Evolutionary conservation across 2,797 vertebrate genomes (phyloP), one percentile per base, ranked within the genome.

Genomic region (Microctenopoma steveboyesi): DNA sequence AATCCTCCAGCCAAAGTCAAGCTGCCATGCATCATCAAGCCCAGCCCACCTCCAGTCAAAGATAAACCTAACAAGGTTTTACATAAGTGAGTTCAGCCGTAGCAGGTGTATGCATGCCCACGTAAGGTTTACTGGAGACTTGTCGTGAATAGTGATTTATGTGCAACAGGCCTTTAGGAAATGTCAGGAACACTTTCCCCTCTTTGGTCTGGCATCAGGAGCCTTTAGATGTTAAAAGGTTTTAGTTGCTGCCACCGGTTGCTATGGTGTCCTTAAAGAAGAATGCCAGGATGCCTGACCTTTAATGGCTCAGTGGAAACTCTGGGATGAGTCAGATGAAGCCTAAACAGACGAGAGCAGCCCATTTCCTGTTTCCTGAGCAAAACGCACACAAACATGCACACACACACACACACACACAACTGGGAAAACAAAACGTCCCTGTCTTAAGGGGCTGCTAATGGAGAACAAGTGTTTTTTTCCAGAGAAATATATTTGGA

Each of bases 11-110:
- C 86, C 75, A 97, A 92, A 92, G 75, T 94, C 78, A 94, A 92
- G 70, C 77, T 95, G 15, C 93, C 93, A 3, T 35, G 75, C 16
- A 40, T 88, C 70, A 93, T 85, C 86, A 96, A 93, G 54, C 83
- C 92, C 6, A 91, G 88, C 37, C 92, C 93, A 0, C 95, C 95
- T 39, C 94, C 93, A 3, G 72, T 94, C 76, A 97, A 97, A 88
- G 87, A 92, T 56, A 96, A 95, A 69, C 91, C 90, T 0, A 74
- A 8, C 2, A 71, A 75, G 37, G 7, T 69, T 69, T 43, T 62
- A 16, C 79, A 78, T 88, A 96, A 91, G 97, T 98, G 86, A 94
- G 96, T 88, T 7, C 67, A 9, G 25, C 33, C 37, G 16, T 64
- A 60, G 51, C 43, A 68, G 73, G 43, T 52, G 13, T 33, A 56